Percentiles rank a stretch among this genome's conserved stretches.
Evolutionary conservation across 2,888 invertebrate genomes (phyloP).

Genomic region (Hypercompe scribonia): DNA sequence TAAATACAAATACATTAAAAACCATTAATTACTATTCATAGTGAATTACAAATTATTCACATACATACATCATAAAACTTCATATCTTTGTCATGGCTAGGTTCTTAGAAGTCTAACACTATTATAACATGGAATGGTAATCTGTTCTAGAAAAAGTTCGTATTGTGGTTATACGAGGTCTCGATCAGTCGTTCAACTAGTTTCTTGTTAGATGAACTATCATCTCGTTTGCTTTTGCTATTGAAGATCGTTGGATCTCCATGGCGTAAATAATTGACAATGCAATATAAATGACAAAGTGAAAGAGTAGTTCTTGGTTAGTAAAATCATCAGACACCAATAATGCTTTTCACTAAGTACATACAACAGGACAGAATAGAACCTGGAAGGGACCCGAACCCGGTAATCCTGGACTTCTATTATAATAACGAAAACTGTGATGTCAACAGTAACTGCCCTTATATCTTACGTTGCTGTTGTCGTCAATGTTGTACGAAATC

Average conservation of each 20-base stretch:
- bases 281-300: no score
- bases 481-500: no score
- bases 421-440: neutral
- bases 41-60: no score
- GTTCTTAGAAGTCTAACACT: neutral
- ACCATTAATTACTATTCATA: no score
- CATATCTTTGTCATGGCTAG: no score
- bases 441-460: neutral
- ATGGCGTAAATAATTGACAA: neutral
- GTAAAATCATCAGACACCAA: neutral
- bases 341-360: neutral
- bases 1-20: neutral
- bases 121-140: neutral
- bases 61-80: no score
- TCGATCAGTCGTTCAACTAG: no score
- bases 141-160: no score
- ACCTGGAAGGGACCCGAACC: neutral
- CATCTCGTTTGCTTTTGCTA: neutral
- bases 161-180: no score
- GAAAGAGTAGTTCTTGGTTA: neutral
- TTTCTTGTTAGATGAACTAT: no score
- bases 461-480: no score
- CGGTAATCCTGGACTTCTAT: neutral
- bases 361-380: neutral
- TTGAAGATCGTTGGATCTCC: neutral